Conservation (phyloP, 1,140 invertebrate species). For the Pseudomyrmex cubaensis region DNA sequence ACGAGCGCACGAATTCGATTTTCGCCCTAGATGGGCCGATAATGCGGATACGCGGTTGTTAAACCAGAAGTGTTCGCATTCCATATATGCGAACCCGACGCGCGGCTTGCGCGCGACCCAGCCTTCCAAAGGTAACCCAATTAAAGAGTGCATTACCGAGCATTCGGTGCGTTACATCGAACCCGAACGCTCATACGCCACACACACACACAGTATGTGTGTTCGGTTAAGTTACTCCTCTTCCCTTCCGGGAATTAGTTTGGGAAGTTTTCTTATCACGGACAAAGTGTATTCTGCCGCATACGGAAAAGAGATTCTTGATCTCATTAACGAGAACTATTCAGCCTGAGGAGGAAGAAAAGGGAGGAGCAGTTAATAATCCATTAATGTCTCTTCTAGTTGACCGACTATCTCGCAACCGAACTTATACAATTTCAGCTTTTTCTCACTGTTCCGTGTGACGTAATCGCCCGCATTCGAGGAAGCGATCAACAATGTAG, state of each 20-base stretch:
- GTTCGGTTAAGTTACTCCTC: constrained; percentile 9
- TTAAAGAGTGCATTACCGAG: constrained; percentile 76
- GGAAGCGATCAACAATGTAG: constrained; percentile 18
- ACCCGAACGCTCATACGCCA: constrained; percentile 42
- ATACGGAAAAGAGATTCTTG: neutral
- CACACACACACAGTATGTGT: no score
- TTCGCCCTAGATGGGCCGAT: constrained; percentile 67
- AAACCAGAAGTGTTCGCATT: constrained; percentile 68
- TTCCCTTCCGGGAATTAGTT: neutral
- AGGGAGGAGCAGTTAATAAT: constrained; percentile 22
- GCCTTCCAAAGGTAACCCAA: constrained; percentile 72
- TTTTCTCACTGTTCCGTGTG: constrained; percentile 29
- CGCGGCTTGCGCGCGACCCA: constrained; percentile 44
- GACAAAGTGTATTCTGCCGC: neutral
- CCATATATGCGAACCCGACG: constrained; percentile 54
- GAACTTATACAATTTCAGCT: neutral
- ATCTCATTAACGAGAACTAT: neutral
- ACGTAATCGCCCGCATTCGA: constrained; percentile 47
- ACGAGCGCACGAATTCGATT: constrained; percentile 70
- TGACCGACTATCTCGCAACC: constrained; percentile 20
- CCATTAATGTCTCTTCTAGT: constrained; percentile 19
- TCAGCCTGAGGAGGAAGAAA: neutral
- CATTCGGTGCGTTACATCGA: constrained; percentile 66
- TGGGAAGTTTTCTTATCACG: no score
- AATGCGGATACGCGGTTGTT: constrained; percentile 72